Conservation (phyloP, 1,140 invertebrate genomes). For the Lamellibrachia luymesi region DNA sequence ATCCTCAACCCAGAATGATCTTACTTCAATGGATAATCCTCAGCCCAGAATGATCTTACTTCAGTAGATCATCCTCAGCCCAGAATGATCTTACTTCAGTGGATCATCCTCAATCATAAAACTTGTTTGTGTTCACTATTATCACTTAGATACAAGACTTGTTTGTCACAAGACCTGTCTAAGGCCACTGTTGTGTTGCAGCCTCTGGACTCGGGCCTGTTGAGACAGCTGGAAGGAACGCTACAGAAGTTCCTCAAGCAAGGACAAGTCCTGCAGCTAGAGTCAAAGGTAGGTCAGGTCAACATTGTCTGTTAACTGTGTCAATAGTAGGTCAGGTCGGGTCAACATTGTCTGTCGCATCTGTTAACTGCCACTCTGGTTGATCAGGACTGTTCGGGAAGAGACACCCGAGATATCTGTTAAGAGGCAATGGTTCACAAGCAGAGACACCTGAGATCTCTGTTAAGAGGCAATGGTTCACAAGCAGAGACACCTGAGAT, state of each 20-base stretch:
- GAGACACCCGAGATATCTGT: neutral
- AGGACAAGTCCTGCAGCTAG: conserved; percentile 78
- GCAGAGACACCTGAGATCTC: too few relatives aligned
- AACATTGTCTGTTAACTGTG: too few relatives aligned
- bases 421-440: too few relatives aligned
- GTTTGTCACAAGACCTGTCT: neutral
- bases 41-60: too few relatives aligned
- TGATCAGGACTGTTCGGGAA: neutral
- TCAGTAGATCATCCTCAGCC: too few relatives aligned
- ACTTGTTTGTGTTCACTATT: neutral
- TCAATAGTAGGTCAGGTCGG: conserved; percentile 65
- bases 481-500: too few relatives aligned
- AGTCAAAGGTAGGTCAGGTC: conserved; percentile 66
- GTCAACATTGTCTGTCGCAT: too few relatives aligned
- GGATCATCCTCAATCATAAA: neutral
- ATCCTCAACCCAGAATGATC: too few relatives aligned
- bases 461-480: too few relatives aligned
- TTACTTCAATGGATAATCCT: too few relatives aligned
- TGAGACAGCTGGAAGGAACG: conserved; percentile 77
- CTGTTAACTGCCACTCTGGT: neutral
- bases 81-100: too few relatives aligned
- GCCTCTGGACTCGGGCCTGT: conserved; percentile 76
- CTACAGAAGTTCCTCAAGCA: conserved; percentile 83
- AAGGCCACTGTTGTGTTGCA: conserved; percentile 42
- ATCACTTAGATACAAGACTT: neutral